Conservation (phyloP, 2,797 vertebrate species). For the Anolis apletophallus region DNA sequence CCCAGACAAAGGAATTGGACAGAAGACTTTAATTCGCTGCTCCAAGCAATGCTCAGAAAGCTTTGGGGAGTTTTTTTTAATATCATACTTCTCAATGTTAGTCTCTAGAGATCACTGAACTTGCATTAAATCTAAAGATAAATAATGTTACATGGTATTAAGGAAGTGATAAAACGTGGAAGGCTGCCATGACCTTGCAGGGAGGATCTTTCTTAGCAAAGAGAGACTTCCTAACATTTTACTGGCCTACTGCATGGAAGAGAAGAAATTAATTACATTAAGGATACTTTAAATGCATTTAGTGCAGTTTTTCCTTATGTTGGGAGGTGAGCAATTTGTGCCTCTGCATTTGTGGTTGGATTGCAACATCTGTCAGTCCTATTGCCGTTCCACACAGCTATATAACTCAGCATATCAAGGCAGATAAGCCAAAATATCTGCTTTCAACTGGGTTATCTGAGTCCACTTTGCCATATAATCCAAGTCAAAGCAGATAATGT, state of each 20-base stretch:
- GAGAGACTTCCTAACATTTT: neutral
- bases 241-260: no score
- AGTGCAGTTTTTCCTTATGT: neutral
- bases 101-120: conserved; percentile 37
- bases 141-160: conserved; percentile 28
- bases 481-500: no score
- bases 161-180: neutral
- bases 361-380: neutral
- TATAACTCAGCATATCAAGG: no score
- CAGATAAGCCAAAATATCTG: no score
- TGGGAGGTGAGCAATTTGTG: neutral
- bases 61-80: conserved; percentile 42
- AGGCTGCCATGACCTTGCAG: conserved; percentile 16
- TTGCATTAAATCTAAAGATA: conserved; percentile 39
- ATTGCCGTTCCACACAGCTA: no score
- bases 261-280: neutral
- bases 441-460: no score
- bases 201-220: conserved; percentile 1
- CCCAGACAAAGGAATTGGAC: conserved; percentile 54
- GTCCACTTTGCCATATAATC: no score
- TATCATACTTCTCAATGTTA: conserved; percentile 48
- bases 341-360: neutral
- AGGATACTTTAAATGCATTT: neutral
- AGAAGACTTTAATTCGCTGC: conserved; percentile 49
- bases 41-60: conserved; percentile 31